Conservation (phyloP, 2,113 vertebrate species). For the Piaya cayana region DNA sequence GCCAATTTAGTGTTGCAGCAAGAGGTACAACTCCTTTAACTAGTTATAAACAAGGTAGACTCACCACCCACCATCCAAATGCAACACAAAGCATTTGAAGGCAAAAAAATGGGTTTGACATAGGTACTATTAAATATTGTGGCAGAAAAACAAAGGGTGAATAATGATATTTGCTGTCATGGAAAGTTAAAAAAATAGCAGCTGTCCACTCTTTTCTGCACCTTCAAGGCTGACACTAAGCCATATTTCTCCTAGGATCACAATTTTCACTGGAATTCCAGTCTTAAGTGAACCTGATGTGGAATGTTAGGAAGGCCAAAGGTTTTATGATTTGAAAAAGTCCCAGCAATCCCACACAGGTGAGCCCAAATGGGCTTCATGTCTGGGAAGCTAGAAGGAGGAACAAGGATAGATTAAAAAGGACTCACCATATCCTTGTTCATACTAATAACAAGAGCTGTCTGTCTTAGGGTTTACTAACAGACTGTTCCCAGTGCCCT, state of each 20-base stretch:
- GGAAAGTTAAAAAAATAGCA: background rate
- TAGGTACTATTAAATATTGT: background rate
- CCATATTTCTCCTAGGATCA: background rate
- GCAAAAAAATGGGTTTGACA: background rate
- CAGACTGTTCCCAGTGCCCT: conserved; percentile 59
- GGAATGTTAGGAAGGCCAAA: background rate
- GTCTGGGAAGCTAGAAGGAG: background rate
- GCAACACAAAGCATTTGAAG: background rate
- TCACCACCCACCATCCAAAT: background rate
- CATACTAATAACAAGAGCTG: conserved; percentile 54
- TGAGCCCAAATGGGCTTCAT: conserved; percentile 1
- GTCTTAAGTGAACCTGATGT: background rate
- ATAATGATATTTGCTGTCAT: background rate
- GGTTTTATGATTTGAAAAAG: background rate
- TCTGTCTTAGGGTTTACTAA: conserved; percentile 48
- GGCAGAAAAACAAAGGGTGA: background rate
- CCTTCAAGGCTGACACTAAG: background rate
- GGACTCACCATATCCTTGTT: conserved; percentile 38
- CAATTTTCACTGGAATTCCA: conserved; percentile 28
- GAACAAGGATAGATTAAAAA: conserved; percentile 40
- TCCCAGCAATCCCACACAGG: conserved; percentile 7
- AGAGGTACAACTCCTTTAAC: background rate
- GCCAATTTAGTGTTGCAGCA: background rate
- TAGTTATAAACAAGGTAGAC: background rate
- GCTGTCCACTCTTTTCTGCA: background rate